Evolutionary conservation across 2,888 invertebrate species (phyloP), one percentile per base, ranked within the genome.

Genomic region (Drosophila kambysellisi): DNA sequence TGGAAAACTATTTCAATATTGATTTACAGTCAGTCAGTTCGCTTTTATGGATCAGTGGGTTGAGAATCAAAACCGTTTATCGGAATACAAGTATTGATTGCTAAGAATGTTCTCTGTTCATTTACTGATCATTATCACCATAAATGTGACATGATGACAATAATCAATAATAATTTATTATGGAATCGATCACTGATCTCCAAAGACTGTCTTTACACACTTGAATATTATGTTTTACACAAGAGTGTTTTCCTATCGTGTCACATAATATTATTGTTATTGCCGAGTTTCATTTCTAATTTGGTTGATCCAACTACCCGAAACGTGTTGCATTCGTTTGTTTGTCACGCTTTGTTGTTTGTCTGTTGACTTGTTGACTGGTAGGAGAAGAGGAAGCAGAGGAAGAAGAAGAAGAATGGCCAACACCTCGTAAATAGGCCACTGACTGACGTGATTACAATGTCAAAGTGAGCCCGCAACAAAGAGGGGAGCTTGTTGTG

Each of bases 391-490:
- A 54, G 29, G 20, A 51, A 53, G 52, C 7, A 7, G 4, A 35
- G 1, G 12, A 53, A 43, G 48, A 50, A 57, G 8, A 30, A 35
- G n/a, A 29, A 53, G 67, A 41, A 59, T 63, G 72, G 53, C 51
- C 64, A 43, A 80, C 79, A 88, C 70, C 70, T 67, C 61, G 56
- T 63, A 88, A 83, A 66, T 86, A 78, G 87, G 87, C 82, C 89
- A 84, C 68, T 70, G 76, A 64, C 83, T 65, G 74, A 84, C 84
- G 84, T 82, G 87, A 84, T 84, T 87, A 79, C 79, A 89, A 81
- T 87, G 74, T 84, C 88, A 89, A 87, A 81, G 56, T 59, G 61
- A 60, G 53, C 71, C 58, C 48, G 56, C 53, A 53, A 71, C 3
- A 54, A 4, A 25, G 54, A 29, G 66, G 60, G 63, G 64, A 41